phyloP scores from a whole-genome alignment of 2,888 invertebrate genomes.

The Diaphora mendica region DNA sequence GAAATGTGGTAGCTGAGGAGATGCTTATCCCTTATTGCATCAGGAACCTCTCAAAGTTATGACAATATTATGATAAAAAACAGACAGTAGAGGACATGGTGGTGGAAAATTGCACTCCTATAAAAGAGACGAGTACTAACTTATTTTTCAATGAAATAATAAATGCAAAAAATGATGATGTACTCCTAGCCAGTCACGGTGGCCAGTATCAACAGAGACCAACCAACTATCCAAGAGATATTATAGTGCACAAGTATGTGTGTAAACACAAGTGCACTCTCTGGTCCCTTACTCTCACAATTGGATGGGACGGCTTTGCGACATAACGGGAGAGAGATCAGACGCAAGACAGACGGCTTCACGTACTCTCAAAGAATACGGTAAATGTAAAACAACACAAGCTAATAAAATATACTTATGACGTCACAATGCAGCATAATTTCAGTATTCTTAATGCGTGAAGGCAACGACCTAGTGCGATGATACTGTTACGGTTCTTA shows the following conservation, averaged over 20 bases:
- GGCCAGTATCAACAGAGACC: too few relatives aligned
- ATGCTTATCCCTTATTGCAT: neutral
- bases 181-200: too few relatives aligned
- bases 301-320: too few relatives aligned
- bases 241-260: too few relatives aligned
- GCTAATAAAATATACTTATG: neutral
- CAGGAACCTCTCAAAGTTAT: neutral
- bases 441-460: slow-evolving; percentile 35
- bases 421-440: slow-evolving; percentile 26
- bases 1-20: too few relatives aligned
- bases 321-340: too few relatives aligned
- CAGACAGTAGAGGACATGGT: neutral
- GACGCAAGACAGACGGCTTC: too few relatives aligned
- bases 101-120: neutral
- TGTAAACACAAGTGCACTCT: too few relatives aligned
- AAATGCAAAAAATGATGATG: neutral
- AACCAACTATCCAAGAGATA: too few relatives aligned
- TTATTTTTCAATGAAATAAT: neutral
- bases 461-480: slow-evolving; percentile 27
- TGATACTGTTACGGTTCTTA: slow-evolving; percentile 35
- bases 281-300: too few relatives aligned
- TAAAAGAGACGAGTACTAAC: neutral
- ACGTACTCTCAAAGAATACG: neutral
- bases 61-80: neutral
- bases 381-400: neutral